Conservation (phyloP, 1,140 invertebrate genomes). For the Palaemon carinicauda region DNA sequence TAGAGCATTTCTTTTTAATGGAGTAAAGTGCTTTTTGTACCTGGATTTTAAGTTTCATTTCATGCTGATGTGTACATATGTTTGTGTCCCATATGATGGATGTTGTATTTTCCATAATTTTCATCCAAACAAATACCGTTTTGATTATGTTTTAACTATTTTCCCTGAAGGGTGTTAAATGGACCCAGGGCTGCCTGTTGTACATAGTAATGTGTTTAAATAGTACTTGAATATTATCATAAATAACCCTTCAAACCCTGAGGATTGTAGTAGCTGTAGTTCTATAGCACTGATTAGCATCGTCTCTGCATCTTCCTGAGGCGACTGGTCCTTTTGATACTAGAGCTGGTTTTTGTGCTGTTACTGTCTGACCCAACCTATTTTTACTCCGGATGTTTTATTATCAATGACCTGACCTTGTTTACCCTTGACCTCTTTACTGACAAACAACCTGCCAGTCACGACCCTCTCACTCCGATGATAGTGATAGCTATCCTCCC, state of each 20-base stretch:
- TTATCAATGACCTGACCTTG: no score
- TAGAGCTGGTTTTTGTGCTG: neutral
- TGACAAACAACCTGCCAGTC: no score
- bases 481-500: no score
- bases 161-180: conserved; percentile 31
- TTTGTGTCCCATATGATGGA: neutral
- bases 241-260: neutral
- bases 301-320: no score
- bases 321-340: no score
- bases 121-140: neutral
- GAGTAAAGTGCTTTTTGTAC: conserved; percentile 4
- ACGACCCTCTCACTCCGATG: no score
- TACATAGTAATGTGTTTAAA: neutral
- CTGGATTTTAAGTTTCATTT: neutral
- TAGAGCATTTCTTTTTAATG: neutral
- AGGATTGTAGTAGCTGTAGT: neutral
- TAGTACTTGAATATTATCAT: neutral
- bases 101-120: neutral
- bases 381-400: no score
- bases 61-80: neutral
- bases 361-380: no score
- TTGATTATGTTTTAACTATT: neutral
- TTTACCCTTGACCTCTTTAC: no score
- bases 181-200: conserved; percentile 29
- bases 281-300: no score